phyloP scores from a whole-genome alignment of 2,888 invertebrate species.

The Troglohyphantes excavatus region DNA sequence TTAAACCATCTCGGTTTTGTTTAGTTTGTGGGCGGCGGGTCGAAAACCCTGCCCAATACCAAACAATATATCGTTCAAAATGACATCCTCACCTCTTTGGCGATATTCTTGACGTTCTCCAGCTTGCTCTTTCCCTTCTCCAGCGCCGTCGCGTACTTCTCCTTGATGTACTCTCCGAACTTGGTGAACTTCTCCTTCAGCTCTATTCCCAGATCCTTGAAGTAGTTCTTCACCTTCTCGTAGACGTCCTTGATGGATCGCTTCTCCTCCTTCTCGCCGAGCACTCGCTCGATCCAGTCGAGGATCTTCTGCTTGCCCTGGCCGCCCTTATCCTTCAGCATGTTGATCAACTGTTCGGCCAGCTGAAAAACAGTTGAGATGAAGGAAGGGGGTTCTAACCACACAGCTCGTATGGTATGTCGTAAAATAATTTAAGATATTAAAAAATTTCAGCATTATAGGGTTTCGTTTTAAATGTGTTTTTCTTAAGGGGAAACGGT shows the following conservation, averaged over 20 bases:
- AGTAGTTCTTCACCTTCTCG: constrained; percentile 73
- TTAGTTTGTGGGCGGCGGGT: too few species aligned
- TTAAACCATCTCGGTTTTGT: too few species aligned
- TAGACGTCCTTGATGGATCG: constrained; percentile 55
- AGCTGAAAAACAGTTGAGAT: constrained; percentile 44
- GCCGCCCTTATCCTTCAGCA: constrained; percentile 52
- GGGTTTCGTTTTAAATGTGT: too few species aligned
- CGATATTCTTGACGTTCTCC: constrained; percentile 61
- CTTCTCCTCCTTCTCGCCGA: constrained; percentile 29
- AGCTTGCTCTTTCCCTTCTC: constrained; percentile 64
- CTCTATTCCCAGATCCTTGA: constrained; percentile 62
- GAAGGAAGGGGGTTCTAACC: too few species aligned
- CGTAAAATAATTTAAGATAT: too few species aligned
- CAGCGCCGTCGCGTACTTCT: constrained; percentile 34
- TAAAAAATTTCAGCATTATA: too few species aligned
- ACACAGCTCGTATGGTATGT: too few species aligned
- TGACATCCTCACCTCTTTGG: constrained; percentile 54
- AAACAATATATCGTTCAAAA: too few species aligned
- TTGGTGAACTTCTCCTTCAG: constrained; percentile 72
- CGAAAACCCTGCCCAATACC: too few species aligned
- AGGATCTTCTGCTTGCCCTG: constrained; percentile 53
- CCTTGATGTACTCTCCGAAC: constrained; percentile 73
- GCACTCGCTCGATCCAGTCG: constrained; percentile 59
- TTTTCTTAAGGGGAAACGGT: too few species aligned
- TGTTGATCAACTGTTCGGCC: constrained; percentile 48